Percentiles rank a stretch among this genome's conserved stretches.
Conservation (phyloP, 2,888 invertebrate species). For the Diadromus collaris region DNA sequence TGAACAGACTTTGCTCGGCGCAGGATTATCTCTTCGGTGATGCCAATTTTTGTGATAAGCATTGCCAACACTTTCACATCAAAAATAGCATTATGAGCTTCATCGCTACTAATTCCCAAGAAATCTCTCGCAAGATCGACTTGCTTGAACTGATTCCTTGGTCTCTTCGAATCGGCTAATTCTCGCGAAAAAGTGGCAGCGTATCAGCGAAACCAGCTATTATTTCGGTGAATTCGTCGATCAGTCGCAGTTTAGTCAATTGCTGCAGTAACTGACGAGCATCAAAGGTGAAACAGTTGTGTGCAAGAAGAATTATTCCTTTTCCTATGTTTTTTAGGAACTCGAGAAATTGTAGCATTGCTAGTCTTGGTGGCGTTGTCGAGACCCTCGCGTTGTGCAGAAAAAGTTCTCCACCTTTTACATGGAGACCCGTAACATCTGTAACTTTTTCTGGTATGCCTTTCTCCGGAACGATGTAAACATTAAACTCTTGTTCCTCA, state of each 20-base stretch:
- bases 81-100: constrained; percentile 16
- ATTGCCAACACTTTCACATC: neutral
- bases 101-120: neutral
- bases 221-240: constrained; percentile 11
- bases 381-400: constrained; percentile 16
- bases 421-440: constrained; percentile 13
- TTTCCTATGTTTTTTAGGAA: constrained; percentile 18
- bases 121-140: constrained; percentile 13
- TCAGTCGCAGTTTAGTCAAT: constrained; percentile 7
- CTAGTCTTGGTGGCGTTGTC: constrained; percentile 19
- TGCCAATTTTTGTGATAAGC: constrained; percentile 7
- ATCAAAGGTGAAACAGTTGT: constrained; percentile 10
- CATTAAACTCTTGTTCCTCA: constrained; percentile 20
- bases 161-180: constrained; percentile 12
- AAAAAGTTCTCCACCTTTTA: constrained; percentile 13
- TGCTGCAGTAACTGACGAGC: constrained; percentile 13
- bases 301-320: constrained; percentile 13
- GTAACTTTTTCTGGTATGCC: constrained; percentile 19
- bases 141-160: constrained; percentile 9
- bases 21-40: neutral
- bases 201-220: constrained; percentile 17
- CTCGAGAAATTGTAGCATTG: constrained; percentile 4
- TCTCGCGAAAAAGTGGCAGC: constrained; percentile 18
- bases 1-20: constrained; percentile 11
- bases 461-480: constrained; percentile 23